phyloP scores from a whole-genome alignment of 2,113 vertebrate species.

The Oreocharis arfaki region DNA sequence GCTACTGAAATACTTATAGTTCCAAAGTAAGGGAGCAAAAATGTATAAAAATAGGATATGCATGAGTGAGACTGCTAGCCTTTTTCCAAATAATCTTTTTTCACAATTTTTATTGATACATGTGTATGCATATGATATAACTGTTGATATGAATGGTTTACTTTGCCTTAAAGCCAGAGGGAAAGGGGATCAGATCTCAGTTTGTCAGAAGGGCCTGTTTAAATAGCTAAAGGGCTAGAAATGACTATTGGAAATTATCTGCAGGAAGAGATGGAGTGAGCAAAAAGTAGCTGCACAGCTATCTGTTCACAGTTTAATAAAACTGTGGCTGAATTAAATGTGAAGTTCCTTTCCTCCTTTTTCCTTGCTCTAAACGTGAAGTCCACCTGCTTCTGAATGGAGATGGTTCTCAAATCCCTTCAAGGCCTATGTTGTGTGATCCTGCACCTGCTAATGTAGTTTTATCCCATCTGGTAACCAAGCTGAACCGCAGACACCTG shows the following conservation, averaged over 20 bases:
- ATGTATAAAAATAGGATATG: background rate
- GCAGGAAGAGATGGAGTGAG: background rate
- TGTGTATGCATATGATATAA: background rate
- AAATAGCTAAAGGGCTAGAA: background rate
- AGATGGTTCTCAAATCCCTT: background rate
- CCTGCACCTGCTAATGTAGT: background rate
- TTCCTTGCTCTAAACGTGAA: background rate
- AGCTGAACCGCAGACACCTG: background rate
- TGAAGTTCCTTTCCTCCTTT: background rate
- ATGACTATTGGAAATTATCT: background rate
- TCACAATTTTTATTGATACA: background rate
- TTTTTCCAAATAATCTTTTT: background rate
- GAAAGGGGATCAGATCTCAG: background rate
- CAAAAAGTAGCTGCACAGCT: background rate
- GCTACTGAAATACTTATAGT: background rate
- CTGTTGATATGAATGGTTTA: background rate
- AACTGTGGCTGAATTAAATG: background rate
- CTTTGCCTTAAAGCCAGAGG: background rate
- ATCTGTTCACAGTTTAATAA: background rate
- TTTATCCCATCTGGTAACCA: background rate
- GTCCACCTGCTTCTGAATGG: background rate
- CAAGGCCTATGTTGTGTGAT: background rate
- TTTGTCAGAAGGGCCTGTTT: background rate
- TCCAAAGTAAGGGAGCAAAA: background rate
- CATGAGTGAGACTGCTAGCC: background rate